Percentiles rank a stretch among this genome's conserved stretches.
Evolutionary conservation across 1,140 invertebrate species (phyloP).

Genomic region (Papilio machaon): DNA sequence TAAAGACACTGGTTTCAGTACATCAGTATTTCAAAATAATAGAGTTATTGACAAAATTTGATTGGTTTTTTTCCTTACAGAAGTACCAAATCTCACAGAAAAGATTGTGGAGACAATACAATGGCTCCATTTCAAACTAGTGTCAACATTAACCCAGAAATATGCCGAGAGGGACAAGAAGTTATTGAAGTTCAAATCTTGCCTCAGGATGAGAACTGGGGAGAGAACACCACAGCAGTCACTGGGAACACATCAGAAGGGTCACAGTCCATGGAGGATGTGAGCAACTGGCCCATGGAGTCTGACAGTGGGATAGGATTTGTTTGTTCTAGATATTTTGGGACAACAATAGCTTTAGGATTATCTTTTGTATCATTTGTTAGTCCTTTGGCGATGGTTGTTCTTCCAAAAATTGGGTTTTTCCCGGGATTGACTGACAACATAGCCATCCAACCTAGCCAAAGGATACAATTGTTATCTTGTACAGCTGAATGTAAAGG

Average conservation of each 20-base stretch:
- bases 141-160: slow-evolving; percentile 88
- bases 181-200: slow-evolving; percentile 96
- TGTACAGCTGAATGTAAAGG: slow-evolving; percentile 88
- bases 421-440: slow-evolving; percentile 84
- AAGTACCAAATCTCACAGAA: slow-evolving; percentile 78
- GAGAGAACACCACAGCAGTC: slow-evolving; percentile 97
- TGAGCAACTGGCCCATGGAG: slow-evolving; percentile 90
- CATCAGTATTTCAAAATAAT: background rate
- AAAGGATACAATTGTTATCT: slow-evolving; percentile 73
- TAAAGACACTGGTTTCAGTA: background rate
- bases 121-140: slow-evolving; percentile 92
- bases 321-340: slow-evolving; percentile 90
- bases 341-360: slow-evolving; percentile 88
- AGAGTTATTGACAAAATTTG: background rate
- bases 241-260: slow-evolving; percentile 98
- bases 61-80: slow-evolving; percentile 53
- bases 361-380: slow-evolving; percentile 92
- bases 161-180: slow-evolving; percentile 87
- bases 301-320: slow-evolving; percentile 87
- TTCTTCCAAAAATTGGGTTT: slow-evolving; percentile 94
- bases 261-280: slow-evolving; percentile 96
- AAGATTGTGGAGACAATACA: slow-evolving; percentile 70
- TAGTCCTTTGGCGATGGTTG: slow-evolving; percentile 96
- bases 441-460: slow-evolving; percentile 74
- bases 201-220: slow-evolving; percentile 98